Evolutionary conservation across 2,888 invertebrate species (phyloP).

Genomic region (Drosophila picticornis): DNA sequence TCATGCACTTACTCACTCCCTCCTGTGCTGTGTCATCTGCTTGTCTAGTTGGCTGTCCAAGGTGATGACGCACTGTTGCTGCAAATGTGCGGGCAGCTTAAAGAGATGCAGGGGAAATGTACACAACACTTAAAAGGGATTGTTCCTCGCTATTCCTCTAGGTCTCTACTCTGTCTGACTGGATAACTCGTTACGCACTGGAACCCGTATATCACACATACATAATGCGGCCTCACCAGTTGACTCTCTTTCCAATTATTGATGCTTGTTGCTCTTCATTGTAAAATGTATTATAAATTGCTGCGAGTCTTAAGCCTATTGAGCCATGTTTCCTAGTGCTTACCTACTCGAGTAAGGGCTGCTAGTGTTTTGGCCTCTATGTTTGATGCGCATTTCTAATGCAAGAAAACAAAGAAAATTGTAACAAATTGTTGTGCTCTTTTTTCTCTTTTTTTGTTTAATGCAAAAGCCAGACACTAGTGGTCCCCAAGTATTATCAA

Average conservation of each 20-base stretch:
- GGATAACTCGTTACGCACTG: constrained; percentile 27
- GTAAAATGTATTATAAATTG: neutral
- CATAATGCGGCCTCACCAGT: constrained; percentile 11
- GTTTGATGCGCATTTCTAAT: neutral
- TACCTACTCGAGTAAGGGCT: neutral
- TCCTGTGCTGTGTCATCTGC: constrained; percentile 20
- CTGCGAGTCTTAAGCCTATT: neutral
- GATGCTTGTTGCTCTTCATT: constrained; percentile 10
- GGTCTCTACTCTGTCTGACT: constrained; percentile 10
- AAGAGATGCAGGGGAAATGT: neutral
- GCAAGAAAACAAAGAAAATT: no score
- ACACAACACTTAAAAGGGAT: neutral
- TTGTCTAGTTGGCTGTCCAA: constrained; percentile 41
- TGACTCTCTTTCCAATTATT: constrained; percentile 14
- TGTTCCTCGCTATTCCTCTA: constrained; percentile 3
- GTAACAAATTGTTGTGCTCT: neutral
- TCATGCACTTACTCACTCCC: constrained; percentile 2
- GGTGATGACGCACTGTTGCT: constrained; percentile 57
- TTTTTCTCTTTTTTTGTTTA: no score
- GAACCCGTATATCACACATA: constrained; percentile 41
- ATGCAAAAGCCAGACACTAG: no score
- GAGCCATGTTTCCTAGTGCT: neutral
- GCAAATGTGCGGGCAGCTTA: constrained; percentile 27
- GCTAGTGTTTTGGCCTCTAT: neutral
- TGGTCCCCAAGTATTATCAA: no score